Evolutionary conservation across 2,113 vertebrate species (phyloP).

Genomic region (Grus americana): DNA sequence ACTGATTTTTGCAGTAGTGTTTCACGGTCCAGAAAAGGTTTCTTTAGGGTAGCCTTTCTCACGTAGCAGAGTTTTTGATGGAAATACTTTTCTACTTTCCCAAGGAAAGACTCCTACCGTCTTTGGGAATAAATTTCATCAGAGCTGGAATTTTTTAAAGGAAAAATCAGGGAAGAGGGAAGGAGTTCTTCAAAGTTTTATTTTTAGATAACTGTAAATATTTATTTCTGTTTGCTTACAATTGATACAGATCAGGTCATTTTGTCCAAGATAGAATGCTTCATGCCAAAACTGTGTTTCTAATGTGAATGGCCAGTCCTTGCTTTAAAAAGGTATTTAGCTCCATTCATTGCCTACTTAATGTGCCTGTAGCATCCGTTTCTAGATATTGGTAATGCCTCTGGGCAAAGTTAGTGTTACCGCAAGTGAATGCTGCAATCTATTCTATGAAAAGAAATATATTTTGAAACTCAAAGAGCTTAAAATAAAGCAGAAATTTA

Average conservation of each 20-base stretch:
- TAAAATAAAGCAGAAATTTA: not conserved
- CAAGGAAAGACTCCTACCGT: not conserved
- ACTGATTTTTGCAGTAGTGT: not conserved
- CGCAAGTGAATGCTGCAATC: not conserved
- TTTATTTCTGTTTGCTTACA: not conserved
- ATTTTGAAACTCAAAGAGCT: not conserved
- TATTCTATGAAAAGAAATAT: not conserved
- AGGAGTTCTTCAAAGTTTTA: not conserved
- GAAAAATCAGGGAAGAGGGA: not conserved
- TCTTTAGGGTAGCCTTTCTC: not conserved
- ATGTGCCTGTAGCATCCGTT: not conserved
- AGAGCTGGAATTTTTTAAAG: not conserved
- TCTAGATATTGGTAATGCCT: not conserved
- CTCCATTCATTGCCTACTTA: not conserved
- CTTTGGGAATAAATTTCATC: not conserved
- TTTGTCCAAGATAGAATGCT: not conserved
- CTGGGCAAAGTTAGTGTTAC: not conserved
- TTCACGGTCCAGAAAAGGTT: not conserved
- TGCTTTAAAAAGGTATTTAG: not conserved
- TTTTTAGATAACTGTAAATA: slow-evolving; percentile 16
- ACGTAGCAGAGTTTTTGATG: not conserved
- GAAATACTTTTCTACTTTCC: not conserved
- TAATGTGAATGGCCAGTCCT: not conserved
- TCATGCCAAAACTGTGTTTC: not conserved
- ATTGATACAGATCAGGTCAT: not conserved